Evolutionary conservation across 2,888 invertebrate species (phyloP), one percentile per base, ranked within the genome.

Genomic region (Aleiodes leptofemur): DNA sequence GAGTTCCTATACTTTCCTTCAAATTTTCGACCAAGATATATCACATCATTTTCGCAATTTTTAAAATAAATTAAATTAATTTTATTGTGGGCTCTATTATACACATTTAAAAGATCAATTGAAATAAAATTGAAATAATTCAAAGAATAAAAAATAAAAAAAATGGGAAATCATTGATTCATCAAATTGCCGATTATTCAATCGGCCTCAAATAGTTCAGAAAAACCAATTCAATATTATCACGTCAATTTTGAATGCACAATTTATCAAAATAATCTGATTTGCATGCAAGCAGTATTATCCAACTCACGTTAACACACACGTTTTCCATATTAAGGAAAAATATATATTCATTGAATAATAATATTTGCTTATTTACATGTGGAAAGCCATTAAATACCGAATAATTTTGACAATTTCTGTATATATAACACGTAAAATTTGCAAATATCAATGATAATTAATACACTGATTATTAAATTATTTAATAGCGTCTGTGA

Each of bases 321-420:
- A 43, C 43, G 43, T 43, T 43, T 43, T 23, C 14, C 48, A 23
- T 23, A 16, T 48, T 48, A 43, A 48, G 23, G 43, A 48, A 64
- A 64, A 64, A 64, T 14, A 59, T 38, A 48, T 38, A 48, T 48
- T 16, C 43, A 14, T 48, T 14, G 43, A 38, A 38, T 43, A 23
- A n/a, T 16, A 48, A n/a, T 16, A 64, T 64, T 64, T 48, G 16
- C 48, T n/a, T 64, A 14, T 64, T 64, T 64, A 64, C 48, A 43
- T 13, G 64, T 48, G 48, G 64, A 43, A 64, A 64, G 43, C 5
- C 64, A 64, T 43, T 71, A 29, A 71, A 43, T 43, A 56, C 70
- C 38, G 38, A n/a, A 23, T 23, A 23, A 64, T 48, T 64, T 48
- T 64, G 14, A 64, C 14, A 64, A 48, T 64, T 48, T 43, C 14